These are phyloP conservation scores for Drosophila truncata DNA, from an alignment of 1,140 invertebrate species.

Conservation along the genomic window DNA sequence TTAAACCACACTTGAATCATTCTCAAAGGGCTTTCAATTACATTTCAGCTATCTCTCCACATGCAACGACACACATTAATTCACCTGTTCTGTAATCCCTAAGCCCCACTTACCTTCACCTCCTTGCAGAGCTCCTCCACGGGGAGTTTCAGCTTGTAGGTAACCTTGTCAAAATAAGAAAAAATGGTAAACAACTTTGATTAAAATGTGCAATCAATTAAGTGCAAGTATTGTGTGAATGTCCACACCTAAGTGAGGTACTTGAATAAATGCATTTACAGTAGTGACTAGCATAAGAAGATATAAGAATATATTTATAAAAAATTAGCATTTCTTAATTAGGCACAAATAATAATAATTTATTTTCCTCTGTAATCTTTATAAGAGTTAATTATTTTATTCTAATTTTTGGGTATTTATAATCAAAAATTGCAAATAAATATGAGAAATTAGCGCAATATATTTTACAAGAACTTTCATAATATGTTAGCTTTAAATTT, in stretches of 20 bases:
- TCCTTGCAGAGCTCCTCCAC: slow-evolving; percentile 94
- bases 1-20: slow-evolving; percentile 4
- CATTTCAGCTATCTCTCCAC: neutral
- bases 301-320: too few relatives aligned
- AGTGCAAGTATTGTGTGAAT: slow-evolving; percentile 20
- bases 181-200: slow-evolving; percentile 44
- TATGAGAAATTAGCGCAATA: neutral
- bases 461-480: neutral
- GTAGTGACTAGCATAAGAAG: too few relatives aligned
- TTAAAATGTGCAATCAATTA: slow-evolving; percentile 53
- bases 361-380: too few relatives aligned
- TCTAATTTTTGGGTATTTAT: too few relatives aligned
- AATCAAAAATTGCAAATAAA: too few relatives aligned
- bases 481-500: neutral
- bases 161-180: slow-evolving; percentile 61
- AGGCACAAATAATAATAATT: too few relatives aligned
- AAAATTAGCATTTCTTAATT: too few relatives aligned
- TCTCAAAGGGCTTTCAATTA: slow-evolving; percentile 24
- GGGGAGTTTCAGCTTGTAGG: slow-evolving; percentile 91
- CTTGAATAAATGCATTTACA: slow-evolving; percentile 9
- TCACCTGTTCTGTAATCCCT: slow-evolving; percentile 3
- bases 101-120: slow-evolving; percentile 90
- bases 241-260: neutral
- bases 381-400: too few relatives aligned
- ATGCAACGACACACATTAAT: neutral